These are phyloP conservation scores for Columba guinea DNA, from an alignment of 2,797 vertebrate genomes.

Conservation along the genomic window DNA sequence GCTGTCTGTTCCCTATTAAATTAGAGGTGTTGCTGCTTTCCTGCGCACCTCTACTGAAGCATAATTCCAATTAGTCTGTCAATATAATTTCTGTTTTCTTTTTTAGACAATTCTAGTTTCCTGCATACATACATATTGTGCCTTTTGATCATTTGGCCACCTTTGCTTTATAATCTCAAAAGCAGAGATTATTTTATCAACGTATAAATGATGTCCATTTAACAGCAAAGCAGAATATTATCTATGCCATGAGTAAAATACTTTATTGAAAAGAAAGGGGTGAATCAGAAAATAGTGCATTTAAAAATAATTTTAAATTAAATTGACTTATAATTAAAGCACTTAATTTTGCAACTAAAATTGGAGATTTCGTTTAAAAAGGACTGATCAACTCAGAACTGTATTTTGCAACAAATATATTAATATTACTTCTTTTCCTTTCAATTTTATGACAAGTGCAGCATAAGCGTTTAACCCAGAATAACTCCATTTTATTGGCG, in stretches of 20 bases:
- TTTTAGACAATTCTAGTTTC: not conserved
- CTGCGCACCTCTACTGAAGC: not conserved
- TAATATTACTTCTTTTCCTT: not conserved
- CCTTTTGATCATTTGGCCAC: not conserved
- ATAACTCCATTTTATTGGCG: not conserved
- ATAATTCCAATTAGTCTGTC: not conserved
- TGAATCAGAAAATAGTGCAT: not conserved
- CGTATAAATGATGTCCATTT: not conserved
- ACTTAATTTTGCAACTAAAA: not conserved
- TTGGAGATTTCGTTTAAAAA: not conserved
- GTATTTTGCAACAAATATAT: not conserved
- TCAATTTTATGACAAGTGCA: not conserved
- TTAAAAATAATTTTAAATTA: not conserved
- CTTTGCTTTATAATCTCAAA: slow-evolving; percentile 30
- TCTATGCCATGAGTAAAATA: not conserved
- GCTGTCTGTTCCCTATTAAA: not conserved
- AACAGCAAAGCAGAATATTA: not conserved
- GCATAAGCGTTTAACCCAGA: not conserved
- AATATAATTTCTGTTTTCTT: not conserved
- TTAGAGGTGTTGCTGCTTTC: not conserved
- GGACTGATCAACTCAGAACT: not conserved
- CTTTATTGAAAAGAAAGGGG: not conserved
- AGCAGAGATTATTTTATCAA: not conserved
- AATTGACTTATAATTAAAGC: not conserved
- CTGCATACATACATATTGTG: not conserved